Conservation (phyloP, 2,797 vertebrate genomes). For the Semotilus atromaculatus region DNA sequence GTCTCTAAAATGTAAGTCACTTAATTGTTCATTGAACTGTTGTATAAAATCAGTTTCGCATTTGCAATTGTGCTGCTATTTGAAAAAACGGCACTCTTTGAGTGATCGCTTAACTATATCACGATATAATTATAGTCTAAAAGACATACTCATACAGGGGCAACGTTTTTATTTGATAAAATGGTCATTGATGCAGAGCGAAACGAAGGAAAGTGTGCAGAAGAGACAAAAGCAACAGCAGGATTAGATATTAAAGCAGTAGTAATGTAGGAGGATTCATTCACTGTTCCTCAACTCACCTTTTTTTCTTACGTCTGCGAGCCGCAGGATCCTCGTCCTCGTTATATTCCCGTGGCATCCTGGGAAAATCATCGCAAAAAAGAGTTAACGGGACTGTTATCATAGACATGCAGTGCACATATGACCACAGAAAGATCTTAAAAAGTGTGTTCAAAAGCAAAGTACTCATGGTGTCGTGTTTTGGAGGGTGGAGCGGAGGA, state of each 20-base stretch:
- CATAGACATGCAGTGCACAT: not conserved
- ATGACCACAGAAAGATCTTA: not conserved
- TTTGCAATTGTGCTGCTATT: no score
- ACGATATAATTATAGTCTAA: no score
- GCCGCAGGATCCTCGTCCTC: conserved; percentile 98
- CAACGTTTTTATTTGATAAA: not conserved
- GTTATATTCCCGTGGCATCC: conserved; percentile 98
- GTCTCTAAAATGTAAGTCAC: no score
- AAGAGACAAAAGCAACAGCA: not conserved
- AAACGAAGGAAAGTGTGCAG: not conserved
- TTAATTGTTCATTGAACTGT: no score
- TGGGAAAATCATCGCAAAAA: conserved; percentile 63
- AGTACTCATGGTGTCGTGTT: conserved; percentile 97
- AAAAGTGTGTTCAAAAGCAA: conserved; percentile 23
- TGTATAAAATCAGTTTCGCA: no score
- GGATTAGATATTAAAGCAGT: not conserved
- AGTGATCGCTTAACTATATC: no score
- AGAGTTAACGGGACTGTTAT: not conserved
- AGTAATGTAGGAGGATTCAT: no score
- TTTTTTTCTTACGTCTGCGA: conserved; percentile 96
- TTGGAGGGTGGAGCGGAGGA: conserved; percentile 87
- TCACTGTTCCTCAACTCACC: conserved; percentile 70
- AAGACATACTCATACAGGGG: no score
- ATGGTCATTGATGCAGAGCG: not conserved
- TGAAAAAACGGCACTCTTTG: no score